Conservation (phyloP, 2,888 invertebrate genomes). For the Liodrosophila aerea region DNA sequence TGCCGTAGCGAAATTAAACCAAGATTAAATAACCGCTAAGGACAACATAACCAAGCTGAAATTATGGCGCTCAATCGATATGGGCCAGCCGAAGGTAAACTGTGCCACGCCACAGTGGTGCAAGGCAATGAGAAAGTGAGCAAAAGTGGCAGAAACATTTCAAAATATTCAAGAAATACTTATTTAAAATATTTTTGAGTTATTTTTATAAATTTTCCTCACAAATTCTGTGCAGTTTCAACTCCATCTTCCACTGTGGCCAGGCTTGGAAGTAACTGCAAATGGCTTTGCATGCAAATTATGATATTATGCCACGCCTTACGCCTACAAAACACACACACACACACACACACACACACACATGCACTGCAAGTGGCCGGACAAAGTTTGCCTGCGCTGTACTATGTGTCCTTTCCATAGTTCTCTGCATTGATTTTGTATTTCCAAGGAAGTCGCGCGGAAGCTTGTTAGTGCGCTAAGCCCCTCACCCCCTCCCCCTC, state of each 20-base stretch:
- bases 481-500: background rate
- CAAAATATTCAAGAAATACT: no score
- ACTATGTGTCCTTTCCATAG: slow-evolving; percentile 64
- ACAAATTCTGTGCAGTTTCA: no score
- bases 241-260: slow-evolving; percentile 35
- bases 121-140: slow-evolving; percentile 19
- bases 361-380: slow-evolving; percentile 17
- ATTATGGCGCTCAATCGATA: slow-evolving; percentile 53
- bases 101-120: slow-evolving; percentile 10
- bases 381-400: slow-evolving; percentile 60
- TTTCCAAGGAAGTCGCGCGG: slow-evolving; percentile 73
- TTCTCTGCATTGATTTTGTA: slow-evolving; percentile 73
- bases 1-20: slow-evolving; percentile 62
- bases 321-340: slow-evolving; percentile 25
- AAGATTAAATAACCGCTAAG: slow-evolving; percentile 72
- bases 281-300: slow-evolving; percentile 64
- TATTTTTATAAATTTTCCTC: background rate
- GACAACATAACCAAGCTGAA: slow-evolving; percentile 49
- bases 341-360: slow-evolving; percentile 2
- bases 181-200: no score
- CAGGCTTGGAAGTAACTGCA: slow-evolving; percentile 17
- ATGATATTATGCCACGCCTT: slow-evolving; percentile 62
- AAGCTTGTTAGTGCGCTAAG: slow-evolving; percentile 65
- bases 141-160: slow-evolving; percentile 18
- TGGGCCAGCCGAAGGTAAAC: slow-evolving; percentile 5